Conservation (phyloP, 2,113 vertebrate species). For the Caranx melampygus region DNA sequence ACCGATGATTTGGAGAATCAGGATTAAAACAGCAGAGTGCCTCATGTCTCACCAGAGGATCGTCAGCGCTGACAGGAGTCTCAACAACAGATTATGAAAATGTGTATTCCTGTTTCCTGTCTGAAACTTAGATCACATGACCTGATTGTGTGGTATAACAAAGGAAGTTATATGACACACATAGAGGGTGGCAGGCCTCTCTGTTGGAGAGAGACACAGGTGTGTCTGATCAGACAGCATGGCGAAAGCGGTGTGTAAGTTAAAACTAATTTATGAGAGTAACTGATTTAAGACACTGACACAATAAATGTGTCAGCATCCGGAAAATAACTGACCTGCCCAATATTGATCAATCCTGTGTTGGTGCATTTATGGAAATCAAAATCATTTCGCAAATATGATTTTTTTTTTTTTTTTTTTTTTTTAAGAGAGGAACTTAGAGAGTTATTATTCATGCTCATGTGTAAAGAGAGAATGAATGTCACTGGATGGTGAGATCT, state of each 20-base stretch:
- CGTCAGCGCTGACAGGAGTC: not conserved
- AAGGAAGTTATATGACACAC: not conserved
- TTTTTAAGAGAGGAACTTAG: too few relatives aligned
- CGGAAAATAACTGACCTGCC: too few relatives aligned
- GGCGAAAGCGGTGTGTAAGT: not conserved
- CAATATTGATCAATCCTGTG: too few relatives aligned
- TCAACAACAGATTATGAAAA: not conserved
- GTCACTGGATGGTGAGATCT: not conserved
- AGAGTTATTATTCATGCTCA: too few relatives aligned
- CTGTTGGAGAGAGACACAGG: not conserved
- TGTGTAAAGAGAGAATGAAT: not conserved
- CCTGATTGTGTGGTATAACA: not conserved
- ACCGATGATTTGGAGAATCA: slow-evolving; percentile 37
- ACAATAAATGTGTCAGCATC: too few relatives aligned
- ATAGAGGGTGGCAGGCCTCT: not conserved
- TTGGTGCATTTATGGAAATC: too few relatives aligned
- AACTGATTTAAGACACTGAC: not conserved
- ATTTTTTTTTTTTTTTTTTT: too few relatives aligned
- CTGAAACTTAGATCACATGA: not conserved
- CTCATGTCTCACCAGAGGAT: slow-evolving; percentile 36
- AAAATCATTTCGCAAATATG: too few relatives aligned
- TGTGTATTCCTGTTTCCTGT: not conserved
- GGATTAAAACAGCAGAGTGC: not conserved
- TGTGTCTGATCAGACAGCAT: not conserved
- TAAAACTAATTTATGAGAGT: not conserved